Evolutionary conservation across 2,888 invertebrate species (phyloP).

Genomic region (Mimas tiliae): DNA sequence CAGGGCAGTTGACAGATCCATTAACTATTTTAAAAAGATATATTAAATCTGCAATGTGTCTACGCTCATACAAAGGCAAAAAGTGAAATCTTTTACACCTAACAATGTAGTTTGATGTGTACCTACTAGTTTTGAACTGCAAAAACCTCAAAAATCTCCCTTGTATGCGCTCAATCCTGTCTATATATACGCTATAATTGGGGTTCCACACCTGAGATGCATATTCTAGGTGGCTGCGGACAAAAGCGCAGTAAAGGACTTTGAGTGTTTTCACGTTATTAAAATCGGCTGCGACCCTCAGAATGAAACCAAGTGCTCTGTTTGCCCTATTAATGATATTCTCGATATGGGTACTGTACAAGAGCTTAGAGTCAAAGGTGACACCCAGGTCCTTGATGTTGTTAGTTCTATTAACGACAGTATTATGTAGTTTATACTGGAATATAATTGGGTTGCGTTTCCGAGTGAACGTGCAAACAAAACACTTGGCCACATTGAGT

Average conservation of each 20-base stretch:
- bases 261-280: slow-evolving; percentile 27
- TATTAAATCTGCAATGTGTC: too few species aligned
- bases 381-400: neutral
- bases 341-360: neutral
- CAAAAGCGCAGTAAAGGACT: slow-evolving; percentile 25
- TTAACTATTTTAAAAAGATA: too few species aligned
- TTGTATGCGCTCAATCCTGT: too few species aligned
- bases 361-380: neutral
- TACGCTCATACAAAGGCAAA: too few species aligned
- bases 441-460: neutral
- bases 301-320: neutral
- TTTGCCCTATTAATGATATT: neutral
- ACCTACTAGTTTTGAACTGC: too few species aligned
- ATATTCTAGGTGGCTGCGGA: slow-evolving; percentile 21
- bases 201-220: neutral
- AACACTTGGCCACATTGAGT: slow-evolving; percentile 17
- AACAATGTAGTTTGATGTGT: too few species aligned
- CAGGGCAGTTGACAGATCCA: too few species aligned
- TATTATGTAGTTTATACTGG: neutral
- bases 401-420: neutral
- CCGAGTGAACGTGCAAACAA: neutral
- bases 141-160: too few species aligned
- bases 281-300: slow-evolving; percentile 12
- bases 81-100: too few species aligned
- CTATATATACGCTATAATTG: too few species aligned